Conservation (phyloP, 2,888 invertebrate species). For the Pyrochroa serraticornis region DNA sequence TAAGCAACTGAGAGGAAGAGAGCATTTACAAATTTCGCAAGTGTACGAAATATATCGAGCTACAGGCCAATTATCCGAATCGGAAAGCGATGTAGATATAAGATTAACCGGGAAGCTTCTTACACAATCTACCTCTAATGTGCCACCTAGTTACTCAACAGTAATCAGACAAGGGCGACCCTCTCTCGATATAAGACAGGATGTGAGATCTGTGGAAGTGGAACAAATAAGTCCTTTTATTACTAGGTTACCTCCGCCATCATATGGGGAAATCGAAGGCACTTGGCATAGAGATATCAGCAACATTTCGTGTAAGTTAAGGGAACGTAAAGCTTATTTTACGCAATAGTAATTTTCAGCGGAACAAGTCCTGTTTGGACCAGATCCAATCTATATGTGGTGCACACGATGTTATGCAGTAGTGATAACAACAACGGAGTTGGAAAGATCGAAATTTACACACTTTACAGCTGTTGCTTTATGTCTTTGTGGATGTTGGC, state of each 20-base stretch:
- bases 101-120: background rate
- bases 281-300: slow-evolving; percentile 36
- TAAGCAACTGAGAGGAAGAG: background rate
- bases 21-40: background rate
- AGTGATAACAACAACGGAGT: slow-evolving; percentile 48
- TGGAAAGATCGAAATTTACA: slow-evolving; percentile 48
- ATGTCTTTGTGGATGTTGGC: slow-evolving; percentile 56
- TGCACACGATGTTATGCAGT: slow-evolving; percentile 52
- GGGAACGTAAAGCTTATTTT: background rate
- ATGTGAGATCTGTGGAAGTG: slow-evolving; percentile 13
- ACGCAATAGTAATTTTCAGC: slow-evolving; percentile 25
- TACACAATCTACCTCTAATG: background rate
- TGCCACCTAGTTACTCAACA: slow-evolving; percentile 25
- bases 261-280: slow-evolving; percentile 46
- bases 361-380: slow-evolving; percentile 49
- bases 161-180: slow-evolving; percentile 19
- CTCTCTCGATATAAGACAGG: slow-evolving; percentile 13
- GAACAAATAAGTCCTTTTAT: slow-evolving; percentile 32
- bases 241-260: slow-evolving; percentile 43
- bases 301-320: slow-evolving; percentile 35
- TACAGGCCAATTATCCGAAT: slow-evolving; percentile 11
- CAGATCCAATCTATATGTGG: slow-evolving; percentile 50
- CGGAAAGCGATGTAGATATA: slow-evolving; percentile 14
- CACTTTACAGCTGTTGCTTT: slow-evolving; percentile 53
- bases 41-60: slow-evolving; percentile 16